Base-by-base conservation (phyloP, 1,140 invertebrate genomes). In the Tetragonula clypearis region DNA sequence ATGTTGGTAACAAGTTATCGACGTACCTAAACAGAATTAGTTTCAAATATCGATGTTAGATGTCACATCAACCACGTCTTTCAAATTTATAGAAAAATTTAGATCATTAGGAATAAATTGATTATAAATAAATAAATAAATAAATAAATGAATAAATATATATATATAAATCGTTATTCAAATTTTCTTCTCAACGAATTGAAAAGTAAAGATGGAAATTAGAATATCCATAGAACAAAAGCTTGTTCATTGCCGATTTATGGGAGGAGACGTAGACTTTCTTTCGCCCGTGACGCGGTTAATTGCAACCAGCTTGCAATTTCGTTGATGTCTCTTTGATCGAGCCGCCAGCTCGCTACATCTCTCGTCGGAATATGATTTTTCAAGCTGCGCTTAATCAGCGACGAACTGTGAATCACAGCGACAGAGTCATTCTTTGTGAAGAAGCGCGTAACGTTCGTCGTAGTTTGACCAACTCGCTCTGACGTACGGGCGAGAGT, bases 301-400 rank as follows among this genome's bases (percentile, higher is more conserved):
- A 81, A 81, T 81, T 81, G 56, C 79, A 81, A 73, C 23, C 79
- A 81, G 55, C 55, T 73, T 81, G 79, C 62, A n/a, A 81, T 81
- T 73, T 60, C 79, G 26, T 14, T 55, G 60, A 23, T 11, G 23
- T 17, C 11, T 23, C 79, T 81, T 81, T 81, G 79, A 81, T 81
- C 26, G 14, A 49, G 6, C 69, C 69, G 68, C 21, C 65, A 4
- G 26, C n/a, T 58, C 5, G 56, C n/a, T 21, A 49, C 56, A 71
- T 35, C 55, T 72, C 66, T 80, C 62, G 68, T 55, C 3, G 79
- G 79, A 81, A 81, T 53, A 62, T 58, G 35, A 81, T 23, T 72
- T 81, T 81, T 81, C 56, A 72, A n/a, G 35, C 56, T 73, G 79
- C 14, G 41, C 35, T 73, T 73, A 81, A 73, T 73, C 73, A 60